These are phyloP conservation scores for Thecophora atra DNA, from an alignment of 2,888 invertebrate genomes.

Conservation along the genomic window DNA sequence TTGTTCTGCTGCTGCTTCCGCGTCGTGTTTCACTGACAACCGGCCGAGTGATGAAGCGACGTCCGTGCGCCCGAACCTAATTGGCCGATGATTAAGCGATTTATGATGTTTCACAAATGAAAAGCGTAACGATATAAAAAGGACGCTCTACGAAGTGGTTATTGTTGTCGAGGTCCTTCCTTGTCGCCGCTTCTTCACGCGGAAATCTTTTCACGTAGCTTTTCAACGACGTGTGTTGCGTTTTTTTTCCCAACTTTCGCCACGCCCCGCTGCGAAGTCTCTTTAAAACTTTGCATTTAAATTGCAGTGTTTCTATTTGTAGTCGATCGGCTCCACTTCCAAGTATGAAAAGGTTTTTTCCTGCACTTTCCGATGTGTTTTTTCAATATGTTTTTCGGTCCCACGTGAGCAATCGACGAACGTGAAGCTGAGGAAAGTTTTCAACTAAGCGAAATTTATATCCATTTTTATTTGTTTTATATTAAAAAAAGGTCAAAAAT, in stretches of 20 bases:
- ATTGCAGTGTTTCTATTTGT: not conserved
- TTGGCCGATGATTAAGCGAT: constrained; percentile 67
- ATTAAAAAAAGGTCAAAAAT: no score
- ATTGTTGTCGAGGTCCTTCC: constrained; percentile 18
- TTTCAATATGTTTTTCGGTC: not conserved
- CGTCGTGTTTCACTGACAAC: constrained; percentile 38
- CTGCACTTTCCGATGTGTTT: not conserved
- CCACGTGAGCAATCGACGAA: not conserved
- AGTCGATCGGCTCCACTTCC: not conserved
- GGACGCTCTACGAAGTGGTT: constrained; percentile 41
- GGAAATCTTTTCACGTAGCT: not conserved
- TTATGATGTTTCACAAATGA: constrained; percentile 61
- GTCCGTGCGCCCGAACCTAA: constrained; percentile 55
- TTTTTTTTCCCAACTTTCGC: not conserved
- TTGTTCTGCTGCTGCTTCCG: not conserved
- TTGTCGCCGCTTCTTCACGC: not conserved
- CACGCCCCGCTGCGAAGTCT: not conserved
- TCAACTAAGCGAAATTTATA: no score
- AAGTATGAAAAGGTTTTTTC: not conserved
- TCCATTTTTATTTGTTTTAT: no score
- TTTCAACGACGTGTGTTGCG: constrained; percentile 4
- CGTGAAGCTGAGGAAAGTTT: no score
- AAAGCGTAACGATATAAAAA: constrained; percentile 50
- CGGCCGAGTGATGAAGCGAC: constrained; percentile 37
- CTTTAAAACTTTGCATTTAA: not conserved